Base-by-base conservation (phyloP, 2,797 vertebrate genomes). In the Odontamblyopus rebecca region DNA sequence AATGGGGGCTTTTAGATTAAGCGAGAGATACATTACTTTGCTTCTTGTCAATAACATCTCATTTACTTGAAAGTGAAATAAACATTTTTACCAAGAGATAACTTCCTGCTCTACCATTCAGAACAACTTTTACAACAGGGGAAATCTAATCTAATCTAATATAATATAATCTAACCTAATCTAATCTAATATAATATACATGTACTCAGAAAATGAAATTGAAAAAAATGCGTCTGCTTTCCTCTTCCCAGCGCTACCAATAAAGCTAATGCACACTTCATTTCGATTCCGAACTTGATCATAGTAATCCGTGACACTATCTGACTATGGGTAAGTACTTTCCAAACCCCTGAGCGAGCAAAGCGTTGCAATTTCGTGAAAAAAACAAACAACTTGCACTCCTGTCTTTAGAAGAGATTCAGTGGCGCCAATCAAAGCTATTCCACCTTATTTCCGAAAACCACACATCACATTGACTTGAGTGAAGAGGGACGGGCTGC, bases 391-490 rank as follows among this genome's bases (percentile, higher is more conserved):
- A 15, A 15, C 44, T 13, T 38, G 35, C 13, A 13, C 27, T 26
- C 8, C 0, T 15, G n/a, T 16, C 12, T 68, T 57, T 35, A n/a
- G 23, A 59, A 27, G 5, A 41, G n/a, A 59, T 30, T 53, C 30
- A 71, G 44, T 68, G 72, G 63, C 69, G 68, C 67, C 72, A 73
- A 80, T 68, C 50, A 82, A 81, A 73, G 68, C 78, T 63, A 62
- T 82, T 81, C 70, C 27, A 18, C 38, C 62, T 64, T 30, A 41
- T 51, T 77, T 70, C 71, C 70, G 62, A 48, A 16, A 48, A 9
- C 57, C 79, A 76, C 68, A 61, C 73, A 72, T 71, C 65, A 53
- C 65, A 63, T 68, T 59, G 70, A 79, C 81, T 68, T 70, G 54
- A 69, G n/a, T 0, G 0, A 50, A 75, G 59, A 79, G 61, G 75